Conservation (phyloP, 1,140 invertebrate species). For the Cydia splendana region DNA sequence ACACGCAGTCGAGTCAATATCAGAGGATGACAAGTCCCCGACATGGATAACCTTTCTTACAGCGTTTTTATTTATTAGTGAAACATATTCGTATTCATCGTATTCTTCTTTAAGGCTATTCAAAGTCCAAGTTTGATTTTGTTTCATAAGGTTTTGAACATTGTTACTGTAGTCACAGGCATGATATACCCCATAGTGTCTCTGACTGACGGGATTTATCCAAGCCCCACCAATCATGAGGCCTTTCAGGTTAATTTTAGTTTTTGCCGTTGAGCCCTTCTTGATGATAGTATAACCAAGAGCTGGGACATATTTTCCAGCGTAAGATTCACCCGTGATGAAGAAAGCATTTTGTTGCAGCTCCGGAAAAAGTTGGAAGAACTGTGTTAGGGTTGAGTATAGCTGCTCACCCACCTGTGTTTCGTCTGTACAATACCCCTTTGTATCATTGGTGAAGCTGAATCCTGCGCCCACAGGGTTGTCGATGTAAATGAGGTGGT, state of each 20-base stretch:
- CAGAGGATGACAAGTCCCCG: not conserved
- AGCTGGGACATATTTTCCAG: not conserved
- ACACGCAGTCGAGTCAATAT: not conserved
- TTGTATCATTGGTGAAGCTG: constrained; percentile 82
- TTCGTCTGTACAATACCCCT: constrained; percentile 81
- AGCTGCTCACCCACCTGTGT: constrained; percentile 82
- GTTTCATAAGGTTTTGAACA: not conserved
- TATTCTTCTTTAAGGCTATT: not conserved
- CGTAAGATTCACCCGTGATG: constrained; percentile 5
- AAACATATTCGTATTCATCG: not conserved
- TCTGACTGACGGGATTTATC: not conserved
- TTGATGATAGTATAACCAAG: not conserved
- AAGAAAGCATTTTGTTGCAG: constrained; percentile 80
- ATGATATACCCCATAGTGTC: too few species aligned
- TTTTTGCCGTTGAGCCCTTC: not conserved
- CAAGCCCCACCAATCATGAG: not conserved
- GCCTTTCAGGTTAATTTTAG: not conserved
- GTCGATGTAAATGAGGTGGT: constrained; percentile 88
- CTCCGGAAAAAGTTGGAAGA: constrained; percentile 84
- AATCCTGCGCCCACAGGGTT: constrained; percentile 89
- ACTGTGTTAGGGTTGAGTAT: constrained; percentile 64
- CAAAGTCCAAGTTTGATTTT: too few species aligned
- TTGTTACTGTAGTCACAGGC: not conserved
- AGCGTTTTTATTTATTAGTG: not conserved
- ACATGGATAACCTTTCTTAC: not conserved